phyloP scores from a whole-genome alignment of 2,888 invertebrate genomes.

The Dysmachus trigonus region DNA sequence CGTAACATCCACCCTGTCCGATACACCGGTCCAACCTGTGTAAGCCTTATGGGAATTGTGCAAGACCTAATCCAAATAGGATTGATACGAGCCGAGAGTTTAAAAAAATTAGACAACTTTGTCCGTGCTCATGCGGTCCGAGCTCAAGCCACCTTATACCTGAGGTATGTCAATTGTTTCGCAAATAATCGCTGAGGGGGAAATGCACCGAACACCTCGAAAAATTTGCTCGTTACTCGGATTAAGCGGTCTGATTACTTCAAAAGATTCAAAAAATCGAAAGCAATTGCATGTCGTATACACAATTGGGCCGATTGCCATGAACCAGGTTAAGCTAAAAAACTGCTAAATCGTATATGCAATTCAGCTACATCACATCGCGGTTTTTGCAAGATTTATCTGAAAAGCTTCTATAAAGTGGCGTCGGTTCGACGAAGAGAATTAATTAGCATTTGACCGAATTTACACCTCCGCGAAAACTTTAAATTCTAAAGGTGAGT shows the following conservation, averaged over 20 bases:
- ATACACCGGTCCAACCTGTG: background rate
- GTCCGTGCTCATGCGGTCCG: background rate
- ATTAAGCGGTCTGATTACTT: background rate
- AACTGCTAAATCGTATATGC: background rate
- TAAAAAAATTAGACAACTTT: background rate
- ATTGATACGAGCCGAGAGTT: background rate
- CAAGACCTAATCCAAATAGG: background rate
- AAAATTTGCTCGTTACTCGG: background rate
- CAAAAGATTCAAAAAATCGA: background rate
- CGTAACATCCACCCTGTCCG: background rate
- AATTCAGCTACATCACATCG: background rate
- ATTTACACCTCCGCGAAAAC: background rate
- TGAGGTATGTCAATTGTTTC: background rate
- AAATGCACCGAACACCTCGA: background rate
- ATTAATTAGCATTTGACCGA: background rate
- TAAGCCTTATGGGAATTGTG: background rate
- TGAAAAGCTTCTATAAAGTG: background rate
- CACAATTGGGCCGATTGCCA: background rate
- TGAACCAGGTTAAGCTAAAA: background rate
- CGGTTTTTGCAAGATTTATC: background rate
- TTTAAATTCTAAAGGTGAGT: background rate
- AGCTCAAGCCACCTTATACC: background rate
- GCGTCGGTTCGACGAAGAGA: background rate
- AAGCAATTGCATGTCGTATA: background rate
- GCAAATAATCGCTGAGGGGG: background rate